Percentiles rank a stretch among this genome's conserved stretches.
phyloP scores from a whole-genome alignment of 2,113 vertebrate genomes.

The Pangasianodon gigas region DNA sequence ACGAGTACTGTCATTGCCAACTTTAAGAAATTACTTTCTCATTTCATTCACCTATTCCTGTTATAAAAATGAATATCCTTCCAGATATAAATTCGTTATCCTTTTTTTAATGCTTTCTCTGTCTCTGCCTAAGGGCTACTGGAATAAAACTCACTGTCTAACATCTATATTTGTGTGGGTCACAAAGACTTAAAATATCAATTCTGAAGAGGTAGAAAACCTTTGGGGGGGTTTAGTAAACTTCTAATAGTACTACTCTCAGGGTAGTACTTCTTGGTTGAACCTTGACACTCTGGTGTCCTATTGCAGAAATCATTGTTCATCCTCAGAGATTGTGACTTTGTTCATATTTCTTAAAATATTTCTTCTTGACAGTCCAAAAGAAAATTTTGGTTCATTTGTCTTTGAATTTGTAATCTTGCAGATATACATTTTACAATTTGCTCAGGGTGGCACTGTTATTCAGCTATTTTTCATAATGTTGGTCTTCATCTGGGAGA shows the following conservation, averaged over 20 bases:
- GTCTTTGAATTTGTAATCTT: not conserved
- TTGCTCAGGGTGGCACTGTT: not conserved
- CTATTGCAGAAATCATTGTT: not conserved
- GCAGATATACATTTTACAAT: not conserved
- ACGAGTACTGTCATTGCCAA: not conserved
- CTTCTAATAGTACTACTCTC: not conserved
- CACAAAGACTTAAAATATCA: conserved; percentile 1
- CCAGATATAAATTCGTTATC: not conserved
- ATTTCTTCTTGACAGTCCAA: not conserved
- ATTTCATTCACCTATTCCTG: not conserved
- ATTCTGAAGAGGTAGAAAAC: not conserved
- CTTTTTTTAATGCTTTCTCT: not conserved
- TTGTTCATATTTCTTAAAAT: not conserved
- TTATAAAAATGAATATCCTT: conserved; percentile 7
- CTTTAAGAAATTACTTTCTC: conserved; percentile 5
- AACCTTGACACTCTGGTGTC: not conserved
- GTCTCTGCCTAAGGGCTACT: not conserved
- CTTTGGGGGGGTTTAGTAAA: not conserved
- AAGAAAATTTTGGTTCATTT: not conserved
- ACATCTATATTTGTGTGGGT: not conserved
- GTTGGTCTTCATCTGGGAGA: not conserved
- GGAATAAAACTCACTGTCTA: not conserved
- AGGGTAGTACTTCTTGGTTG: not conserved
- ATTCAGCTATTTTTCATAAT: not conserved
- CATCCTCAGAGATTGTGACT: not conserved